phyloP scores from a whole-genome alignment of 2,888 invertebrate species.

The Drosophila fungiperda region DNA sequence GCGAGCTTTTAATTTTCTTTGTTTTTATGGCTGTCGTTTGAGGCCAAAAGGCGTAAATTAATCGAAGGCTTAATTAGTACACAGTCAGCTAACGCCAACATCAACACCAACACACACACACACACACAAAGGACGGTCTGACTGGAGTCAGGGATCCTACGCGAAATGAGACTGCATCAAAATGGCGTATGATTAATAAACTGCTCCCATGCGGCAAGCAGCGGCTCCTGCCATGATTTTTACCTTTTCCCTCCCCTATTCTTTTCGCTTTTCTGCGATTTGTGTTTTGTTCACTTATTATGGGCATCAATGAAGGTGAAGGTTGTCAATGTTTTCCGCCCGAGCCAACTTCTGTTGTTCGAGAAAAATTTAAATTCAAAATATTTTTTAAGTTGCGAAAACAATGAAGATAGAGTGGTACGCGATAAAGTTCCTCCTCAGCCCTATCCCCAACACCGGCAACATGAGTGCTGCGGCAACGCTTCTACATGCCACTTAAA shows the following conservation, averaged over 20 bases:
- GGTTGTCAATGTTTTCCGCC: slow-evolving; percentile 76
- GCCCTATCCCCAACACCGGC: slow-evolving; percentile 3
- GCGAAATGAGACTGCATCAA: slow-evolving; percentile 53
- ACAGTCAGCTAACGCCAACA: slow-evolving; percentile 43
- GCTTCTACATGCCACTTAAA: slow-evolving; percentile 70
- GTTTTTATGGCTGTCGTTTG: slow-evolving; percentile 71
- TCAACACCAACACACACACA: slow-evolving; percentile 12
- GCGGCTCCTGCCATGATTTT: slow-evolving; percentile 20
- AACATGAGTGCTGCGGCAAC: slow-evolving; percentile 66
- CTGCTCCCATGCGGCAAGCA: slow-evolving; percentile 62
- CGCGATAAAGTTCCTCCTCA: slow-evolving; percentile 18
- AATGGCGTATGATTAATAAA: slow-evolving; percentile 81
- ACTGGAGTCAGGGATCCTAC: slow-evolving; percentile 14
- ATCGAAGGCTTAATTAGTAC: slow-evolving; percentile 82
- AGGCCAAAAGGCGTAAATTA: slow-evolving; percentile 83
- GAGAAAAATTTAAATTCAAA: slow-evolving; percentile 64
- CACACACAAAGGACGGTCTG: slow-evolving; percentile 18
- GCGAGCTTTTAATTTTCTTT: slow-evolving; percentile 77
- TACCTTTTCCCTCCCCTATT: slow-evolving; percentile 7
- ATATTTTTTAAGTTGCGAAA: slow-evolving; percentile 70
- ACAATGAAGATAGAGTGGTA: slow-evolving; percentile 46
- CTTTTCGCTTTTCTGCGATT: slow-evolving; percentile 29
- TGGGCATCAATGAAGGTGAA: slow-evolving; percentile 77
- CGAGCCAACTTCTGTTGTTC: slow-evolving; percentile 39
- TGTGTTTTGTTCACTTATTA: slow-evolving; percentile 68